phyloP scores from a whole-genome alignment of 2,888 invertebrate species.

The Nymphalis urticae region DNA sequence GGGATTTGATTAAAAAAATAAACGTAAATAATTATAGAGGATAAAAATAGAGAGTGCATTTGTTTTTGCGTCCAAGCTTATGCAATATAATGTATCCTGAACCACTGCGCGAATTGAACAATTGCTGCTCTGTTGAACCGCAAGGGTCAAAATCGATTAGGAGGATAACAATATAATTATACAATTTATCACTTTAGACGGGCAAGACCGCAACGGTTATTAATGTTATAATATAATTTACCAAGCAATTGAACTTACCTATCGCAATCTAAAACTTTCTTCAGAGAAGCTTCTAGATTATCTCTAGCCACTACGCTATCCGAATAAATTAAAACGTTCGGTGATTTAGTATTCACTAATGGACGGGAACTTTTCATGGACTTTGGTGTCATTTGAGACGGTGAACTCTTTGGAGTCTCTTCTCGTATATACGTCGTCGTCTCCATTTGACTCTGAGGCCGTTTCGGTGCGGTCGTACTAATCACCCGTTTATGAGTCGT shows the following conservation, averaged over 20 bases:
- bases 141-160: too few relatives aligned
- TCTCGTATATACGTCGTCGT: constrained; percentile 57
- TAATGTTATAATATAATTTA: not conserved
- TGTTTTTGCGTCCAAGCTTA: too few relatives aligned
- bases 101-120: too few relatives aligned
- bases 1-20: too few relatives aligned
- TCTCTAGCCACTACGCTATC: constrained; percentile 88
- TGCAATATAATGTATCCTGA: too few relatives aligned
- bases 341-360: constrained; percentile 85
- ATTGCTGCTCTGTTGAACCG: too few relatives aligned
- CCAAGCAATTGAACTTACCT: constrained; percentile 74
- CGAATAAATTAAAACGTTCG: constrained; percentile 90
- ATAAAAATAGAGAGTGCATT: too few relatives aligned
- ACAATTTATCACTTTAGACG: too few relatives aligned
- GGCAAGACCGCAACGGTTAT: too few relatives aligned
- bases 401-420: constrained; percentile 51
- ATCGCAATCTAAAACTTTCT: constrained; percentile 85
- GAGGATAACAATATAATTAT: too few relatives aligned
- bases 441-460: constrained; percentile 57
- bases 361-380: constrained; percentile 76
- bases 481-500: constrained; percentile 76
- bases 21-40: too few relatives aligned
- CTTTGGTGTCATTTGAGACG: constrained; percentile 63
- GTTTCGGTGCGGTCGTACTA: constrained; percentile 73
- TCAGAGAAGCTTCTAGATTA: constrained; percentile 86